A percentile compares a stretch with the other conserved stretches of the same genome.
These are phyloP conservation scores for Myxocyprinus asiaticus DNA, from an alignment of 2,113 vertebrate genomes.

Conservation along the genomic window DNA sequence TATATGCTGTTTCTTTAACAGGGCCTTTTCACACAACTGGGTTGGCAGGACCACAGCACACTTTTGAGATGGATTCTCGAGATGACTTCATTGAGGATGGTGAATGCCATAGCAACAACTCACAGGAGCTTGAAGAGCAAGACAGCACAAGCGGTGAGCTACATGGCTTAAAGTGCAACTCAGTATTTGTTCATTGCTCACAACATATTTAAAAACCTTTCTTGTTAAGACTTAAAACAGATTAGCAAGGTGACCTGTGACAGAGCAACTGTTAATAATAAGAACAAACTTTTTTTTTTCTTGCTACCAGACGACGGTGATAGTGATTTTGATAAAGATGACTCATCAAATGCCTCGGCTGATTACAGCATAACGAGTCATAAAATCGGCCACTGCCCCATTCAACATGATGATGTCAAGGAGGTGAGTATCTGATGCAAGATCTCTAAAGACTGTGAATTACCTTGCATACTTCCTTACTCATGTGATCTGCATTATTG, in stretches of 20 bases:
- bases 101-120: conserved; percentile 77
- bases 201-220: conserved; percentile 17
- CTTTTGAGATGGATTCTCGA: conserved; percentile 77
- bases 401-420: conserved; percentile 74
- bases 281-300: neutral
- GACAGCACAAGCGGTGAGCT: conserved; percentile 74
- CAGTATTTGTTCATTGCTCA: neutral
- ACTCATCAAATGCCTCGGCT: conserved; percentile 74
- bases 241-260: neutral
- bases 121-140: conserved; percentile 74
- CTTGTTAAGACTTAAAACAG: conserved; percentile 61
- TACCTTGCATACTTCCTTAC: no score
- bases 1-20: conserved; percentile 48
- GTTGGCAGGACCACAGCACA: conserved; percentile 72
- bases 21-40: conserved; percentile 79
- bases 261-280: neutral
- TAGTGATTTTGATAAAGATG: conserved; percentile 78
- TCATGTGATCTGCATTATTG: neutral
- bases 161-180: neutral
- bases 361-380: conserved; percentile 75
- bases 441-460: no score
- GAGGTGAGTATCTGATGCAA: conserved; percentile 64
- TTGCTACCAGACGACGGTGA: conserved; percentile 77
- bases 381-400: conserved; percentile 69
- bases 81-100: conserved; percentile 76